Base-by-base conservation (phyloP, 2,113 vertebrate genomes). In the Dicerorhinus sumatrensis region DNA sequence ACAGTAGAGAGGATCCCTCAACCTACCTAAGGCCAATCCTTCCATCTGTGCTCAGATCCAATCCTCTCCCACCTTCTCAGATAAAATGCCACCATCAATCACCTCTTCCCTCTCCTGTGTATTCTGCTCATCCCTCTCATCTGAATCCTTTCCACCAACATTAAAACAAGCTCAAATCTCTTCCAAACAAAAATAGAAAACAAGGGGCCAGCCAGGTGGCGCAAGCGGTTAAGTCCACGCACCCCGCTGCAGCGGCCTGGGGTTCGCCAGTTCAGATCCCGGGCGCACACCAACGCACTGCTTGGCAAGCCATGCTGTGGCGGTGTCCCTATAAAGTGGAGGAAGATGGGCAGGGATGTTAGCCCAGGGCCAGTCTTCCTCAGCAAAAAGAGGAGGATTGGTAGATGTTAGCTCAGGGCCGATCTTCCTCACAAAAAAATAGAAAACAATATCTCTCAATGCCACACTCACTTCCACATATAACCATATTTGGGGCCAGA, bases 141-240 rank as follows among this genome's bases (percentile, higher is more conserved):
- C 33, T 69, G 18, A 33, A 85, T 80, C n/a, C 11, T 73, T 65
- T 75, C 95, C 60, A 48, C 9, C 18, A 46, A 58, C 54, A 70
- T 76, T 72, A 48, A 42, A 72, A 42, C n/a, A 83, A 94, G 48
- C 33, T 72, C 23, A 56, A 60, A 56, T 60, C 8, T 85, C 48
- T 92, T 84, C 17, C 39, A 73, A 94, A 72, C 48, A 96, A 83
- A 87, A 72, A 8, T 11, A 70, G 60, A 82, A 82, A 82, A 83
- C 18, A 23, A 18, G 42, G 42, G 42, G 42, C 42, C 42, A 42
- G 42, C 42, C 42, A 42, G 42, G 42, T 42, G 42, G 42, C 42
- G 42, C 42, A 42, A 42, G 42, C 42, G 5, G 42, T 42, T 42
- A 42, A 42, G 42, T 42, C 42, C 5, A 0, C 42, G 5, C 42